Base-by-base conservation (phyloP, 1,140 invertebrate species). In the Drosophila sp. region DNA sequence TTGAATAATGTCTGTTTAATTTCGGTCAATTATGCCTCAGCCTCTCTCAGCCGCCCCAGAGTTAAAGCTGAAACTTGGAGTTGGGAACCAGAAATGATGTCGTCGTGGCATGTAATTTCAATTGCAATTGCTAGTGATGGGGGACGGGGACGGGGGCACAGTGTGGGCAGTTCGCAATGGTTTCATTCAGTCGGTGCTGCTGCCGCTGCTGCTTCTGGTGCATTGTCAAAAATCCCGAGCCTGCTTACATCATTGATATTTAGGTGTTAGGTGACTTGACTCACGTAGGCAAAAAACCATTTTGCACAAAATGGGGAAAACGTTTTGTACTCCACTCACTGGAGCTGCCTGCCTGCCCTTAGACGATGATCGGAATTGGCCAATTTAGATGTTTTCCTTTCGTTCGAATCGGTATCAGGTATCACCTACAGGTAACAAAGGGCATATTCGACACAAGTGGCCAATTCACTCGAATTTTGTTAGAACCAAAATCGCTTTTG, bases 1-100 rank as follows among this genome's bases (percentile, higher is more conserved):
- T 86, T 86, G 83, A 87, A 86, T 86, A 87, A 86, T 87, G 66
- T 76, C 79, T 79, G 83, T 69, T 87, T 86, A 86, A 86, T 86
- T 86, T 86, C 72, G 79, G 76, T 79, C 83, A 87, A 86, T 87
- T 86, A 86, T 86, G 83, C 76, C 75, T 75, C 68, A 71, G 63
- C 27, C 55, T 63, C 55, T 27, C 58, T 38, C 3, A 38, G 35
- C 35, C 35, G 44, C 25, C 25, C n/a, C 44, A 27, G 44, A 50
- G 25, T 47, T 47, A 17, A 44, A 44, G n/a, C 41, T 44, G 41
- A 44, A 44, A 47, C 44, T 47, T 47, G 44, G 17, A 25, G 56
- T 77, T 71, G 75, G 61, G 50, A 68, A 60, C 32, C 50, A 71
- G 32, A 73, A 71, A 80, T 72, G 61, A 41, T 60, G 56, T 58